Evolutionary conservation across 2,797 vertebrate species (phyloP).

Genomic region (Coilia nasus): DNA sequence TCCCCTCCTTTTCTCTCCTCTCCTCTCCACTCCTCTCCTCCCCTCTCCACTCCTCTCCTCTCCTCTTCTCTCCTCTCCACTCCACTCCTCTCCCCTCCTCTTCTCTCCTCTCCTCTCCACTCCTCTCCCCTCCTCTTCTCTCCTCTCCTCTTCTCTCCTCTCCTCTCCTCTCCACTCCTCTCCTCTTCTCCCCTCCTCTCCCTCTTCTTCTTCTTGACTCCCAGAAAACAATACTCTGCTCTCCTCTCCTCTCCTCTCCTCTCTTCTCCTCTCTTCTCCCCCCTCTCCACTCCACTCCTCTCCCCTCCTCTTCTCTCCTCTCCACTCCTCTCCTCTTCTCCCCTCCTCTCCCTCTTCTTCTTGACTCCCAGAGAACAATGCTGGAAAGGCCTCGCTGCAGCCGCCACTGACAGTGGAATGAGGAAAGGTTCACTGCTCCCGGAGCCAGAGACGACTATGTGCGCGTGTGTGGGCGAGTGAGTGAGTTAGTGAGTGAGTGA

Average conservation of each 20-base stretch:
- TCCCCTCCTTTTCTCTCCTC: constrained; percentile 9
- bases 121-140: no score
- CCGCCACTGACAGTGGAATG: neutral
- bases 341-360: no score
- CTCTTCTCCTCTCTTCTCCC: no score
- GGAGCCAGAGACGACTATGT: neutral
- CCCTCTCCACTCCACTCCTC: no score
- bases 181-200: constrained; percentile 54
- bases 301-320: no score
- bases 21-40: constrained; percentile 10
- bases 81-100: no score
- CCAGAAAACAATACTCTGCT: no score
- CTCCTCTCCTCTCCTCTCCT: no score
- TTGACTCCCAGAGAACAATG: neutral
- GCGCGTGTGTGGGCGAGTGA: neutral
- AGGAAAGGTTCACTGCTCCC: neutral
- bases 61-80: no score
- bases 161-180: constrained; percentile 23
- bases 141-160: constrained; percentile 8
- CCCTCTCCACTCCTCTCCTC: neutral
- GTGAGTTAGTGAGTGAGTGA: neutral
- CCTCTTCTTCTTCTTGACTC: neutral
- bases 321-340: no score
- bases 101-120: no score
- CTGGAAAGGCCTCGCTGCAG: neutral